A percentile compares a stretch with the other conserved stretches of the same genome.
These are phyloP conservation scores for Cyrtonyx montezumae DNA, from an alignment of 2,113 vertebrate species.

Conservation along the genomic window DNA sequence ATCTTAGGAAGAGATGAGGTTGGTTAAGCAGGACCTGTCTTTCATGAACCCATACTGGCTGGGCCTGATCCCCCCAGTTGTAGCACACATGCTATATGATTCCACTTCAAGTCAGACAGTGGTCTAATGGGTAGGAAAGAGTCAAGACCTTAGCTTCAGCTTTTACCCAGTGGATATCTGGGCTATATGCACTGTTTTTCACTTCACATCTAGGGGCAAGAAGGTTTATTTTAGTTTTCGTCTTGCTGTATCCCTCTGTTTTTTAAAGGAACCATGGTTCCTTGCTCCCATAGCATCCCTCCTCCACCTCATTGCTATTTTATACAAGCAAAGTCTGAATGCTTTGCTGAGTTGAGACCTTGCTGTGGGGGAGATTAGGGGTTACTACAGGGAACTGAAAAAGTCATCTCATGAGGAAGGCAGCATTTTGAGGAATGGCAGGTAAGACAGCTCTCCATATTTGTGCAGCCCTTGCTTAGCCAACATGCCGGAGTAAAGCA, in stretches of 20 bases:
- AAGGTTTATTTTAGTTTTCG: background rate
- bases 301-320: background rate
- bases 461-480: background rate
- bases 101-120: background rate
- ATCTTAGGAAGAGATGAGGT: too few relatives aligned
- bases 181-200: background rate
- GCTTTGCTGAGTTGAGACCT: background rate
- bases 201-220: background rate
- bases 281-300: background rate
- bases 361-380: fast-evolving
- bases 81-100: too few relatives aligned
- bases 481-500: background rate
- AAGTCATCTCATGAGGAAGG: background rate
- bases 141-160: background rate
- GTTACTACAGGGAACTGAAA: background rate
- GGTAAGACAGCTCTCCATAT: background rate
- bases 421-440: background rate
- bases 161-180: background rate
- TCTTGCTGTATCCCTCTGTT: background rate
- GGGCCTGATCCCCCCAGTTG: too few relatives aligned
- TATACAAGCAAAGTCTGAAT: fast-evolving
- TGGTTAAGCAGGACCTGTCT: too few relatives aligned
- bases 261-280: background rate
- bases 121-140: background rate
- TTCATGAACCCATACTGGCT: too few relatives aligned